Evolutionary conservation across 2,113 vertebrate species (phyloP).

Genomic region (Gambusia holbrooki): DNA sequence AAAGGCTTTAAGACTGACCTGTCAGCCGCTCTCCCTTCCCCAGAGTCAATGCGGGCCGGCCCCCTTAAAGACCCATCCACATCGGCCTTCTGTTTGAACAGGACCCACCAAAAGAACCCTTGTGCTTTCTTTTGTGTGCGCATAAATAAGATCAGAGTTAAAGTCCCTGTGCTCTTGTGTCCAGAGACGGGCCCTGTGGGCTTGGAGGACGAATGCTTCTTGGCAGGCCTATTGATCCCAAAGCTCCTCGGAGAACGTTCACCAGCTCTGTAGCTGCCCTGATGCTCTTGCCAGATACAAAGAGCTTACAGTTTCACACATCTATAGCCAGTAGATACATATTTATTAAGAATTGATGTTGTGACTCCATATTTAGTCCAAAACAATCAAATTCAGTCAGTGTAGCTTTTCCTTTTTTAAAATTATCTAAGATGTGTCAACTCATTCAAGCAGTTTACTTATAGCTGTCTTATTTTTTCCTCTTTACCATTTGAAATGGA

Average conservation of each 20-base stretch:
- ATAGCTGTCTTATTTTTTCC: neutral
- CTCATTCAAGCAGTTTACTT: neutral
- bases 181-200: constrained; percentile 61
- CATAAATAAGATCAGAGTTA: constrained; percentile 83
- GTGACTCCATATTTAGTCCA: neutral
- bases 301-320: constrained; percentile 13
- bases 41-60: constrained; percentile 73
- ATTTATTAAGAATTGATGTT: neutral
- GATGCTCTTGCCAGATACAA: constrained; percentile 11
- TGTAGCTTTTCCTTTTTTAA: neutral
- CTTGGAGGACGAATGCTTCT: constrained; percentile 69
- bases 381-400: neutral
- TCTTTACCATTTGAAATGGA: no score
- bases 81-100: constrained; percentile 79
- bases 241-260: constrained; percentile 40
- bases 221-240: constrained; percentile 76
- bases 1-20: no score
- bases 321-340: constrained; percentile 1
- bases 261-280: constrained; percentile 30
- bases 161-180: constrained; percentile 75
- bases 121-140: constrained; percentile 76
- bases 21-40: constrained; percentile 76
- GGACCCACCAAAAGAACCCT: constrained; percentile 73
- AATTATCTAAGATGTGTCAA: neutral
- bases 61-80: constrained; percentile 73